phyloP scores from a whole-genome alignment of 1,140 invertebrate genomes.

The Drosophila persimilis region DNA sequence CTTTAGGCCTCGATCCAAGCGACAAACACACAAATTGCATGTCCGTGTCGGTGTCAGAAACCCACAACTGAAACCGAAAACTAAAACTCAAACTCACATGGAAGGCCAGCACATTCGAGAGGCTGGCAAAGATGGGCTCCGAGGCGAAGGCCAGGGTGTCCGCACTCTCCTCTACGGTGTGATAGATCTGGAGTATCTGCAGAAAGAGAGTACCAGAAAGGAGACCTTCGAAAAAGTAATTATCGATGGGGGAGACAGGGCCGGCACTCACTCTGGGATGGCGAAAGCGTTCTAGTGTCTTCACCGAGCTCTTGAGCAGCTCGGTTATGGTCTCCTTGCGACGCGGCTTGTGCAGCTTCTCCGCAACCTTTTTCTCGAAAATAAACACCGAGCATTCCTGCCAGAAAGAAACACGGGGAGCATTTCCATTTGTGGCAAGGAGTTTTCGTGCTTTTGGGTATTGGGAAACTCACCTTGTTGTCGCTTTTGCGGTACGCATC shows the following conservation, averaged over 20 bases:
- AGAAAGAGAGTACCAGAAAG: constrained; percentile 21
- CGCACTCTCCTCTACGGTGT: constrained; percentile 90
- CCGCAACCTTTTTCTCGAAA: constrained; percentile 96
- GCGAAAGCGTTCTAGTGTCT: constrained; percentile 91
- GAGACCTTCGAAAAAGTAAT: constrained; percentile 33
- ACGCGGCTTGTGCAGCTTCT: constrained; percentile 97
- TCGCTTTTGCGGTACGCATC: constrained; percentile 95
- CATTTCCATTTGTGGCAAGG: neutral
- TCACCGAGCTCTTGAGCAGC: constrained; percentile 91
- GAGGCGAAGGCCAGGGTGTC: constrained; percentile 96
- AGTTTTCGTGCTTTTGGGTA: too few relatives aligned
- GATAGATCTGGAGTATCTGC: constrained; percentile 88
- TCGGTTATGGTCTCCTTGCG: constrained; percentile 96
- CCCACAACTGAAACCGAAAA: constrained; percentile 28
- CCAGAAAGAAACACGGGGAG: neutral
- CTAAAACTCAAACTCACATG: constrained; percentile 83
- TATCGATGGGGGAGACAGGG: constrained; percentile 17
- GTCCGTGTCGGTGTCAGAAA: constrained; percentile 48
- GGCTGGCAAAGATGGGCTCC: constrained; percentile 93
- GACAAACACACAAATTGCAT: constrained; percentile 51
- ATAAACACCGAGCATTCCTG: constrained; percentile 98
- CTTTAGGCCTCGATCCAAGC: constrained; percentile 12
- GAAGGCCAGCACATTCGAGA: constrained; percentile 93
- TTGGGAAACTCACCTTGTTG: constrained; percentile 89
- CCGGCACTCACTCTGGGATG: constrained; percentile 90